phyloP scores from a whole-genome alignment of 2,888 invertebrate species.

The Acronicta alni region DNA sequence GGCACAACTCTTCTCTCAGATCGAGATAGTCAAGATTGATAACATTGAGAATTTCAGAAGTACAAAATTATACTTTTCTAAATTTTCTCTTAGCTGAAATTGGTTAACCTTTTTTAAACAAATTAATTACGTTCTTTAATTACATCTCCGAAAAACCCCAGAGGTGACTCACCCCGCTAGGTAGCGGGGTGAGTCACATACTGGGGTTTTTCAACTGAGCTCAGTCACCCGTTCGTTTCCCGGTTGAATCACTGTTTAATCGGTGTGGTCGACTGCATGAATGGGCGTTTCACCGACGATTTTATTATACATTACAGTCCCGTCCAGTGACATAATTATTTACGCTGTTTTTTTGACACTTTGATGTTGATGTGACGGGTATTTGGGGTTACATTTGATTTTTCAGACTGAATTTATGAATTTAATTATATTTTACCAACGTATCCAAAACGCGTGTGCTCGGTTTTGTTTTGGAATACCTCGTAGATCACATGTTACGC shows the following conservation, averaged over 20 bases:
- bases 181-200: too few relatives aligned
- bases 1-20: too few relatives aligned
- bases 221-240: conserved; percentile 57
- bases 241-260: conserved; percentile 55
- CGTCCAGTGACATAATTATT: conserved; percentile 24
- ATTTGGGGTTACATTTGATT: background rate
- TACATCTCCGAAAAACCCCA: background rate
- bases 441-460: too few relatives aligned
- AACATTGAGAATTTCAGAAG: too few relatives aligned
- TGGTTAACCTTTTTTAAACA: too few relatives aligned
- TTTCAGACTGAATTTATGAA: background rate
- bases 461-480: too few relatives aligned
- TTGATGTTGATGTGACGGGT: conserved; percentile 17
- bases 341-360: conserved; percentile 24
- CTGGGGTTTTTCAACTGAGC: conserved; percentile 52
- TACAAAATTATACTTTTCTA: too few relatives aligned
- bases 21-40: too few relatives aligned
- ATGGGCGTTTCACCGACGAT: conserved; percentile 45
- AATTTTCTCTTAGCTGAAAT: too few relatives aligned
- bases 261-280: conserved; percentile 41
- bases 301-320: conserved; percentile 45
- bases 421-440: too few relatives aligned
- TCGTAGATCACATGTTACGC: too few relatives aligned
- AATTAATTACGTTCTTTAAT: too few relatives aligned
- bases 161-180: conserved; percentile 41